Conservation (phyloP, 1,140 invertebrate species). For the Hyposmocoma kahamanoa region DNA sequence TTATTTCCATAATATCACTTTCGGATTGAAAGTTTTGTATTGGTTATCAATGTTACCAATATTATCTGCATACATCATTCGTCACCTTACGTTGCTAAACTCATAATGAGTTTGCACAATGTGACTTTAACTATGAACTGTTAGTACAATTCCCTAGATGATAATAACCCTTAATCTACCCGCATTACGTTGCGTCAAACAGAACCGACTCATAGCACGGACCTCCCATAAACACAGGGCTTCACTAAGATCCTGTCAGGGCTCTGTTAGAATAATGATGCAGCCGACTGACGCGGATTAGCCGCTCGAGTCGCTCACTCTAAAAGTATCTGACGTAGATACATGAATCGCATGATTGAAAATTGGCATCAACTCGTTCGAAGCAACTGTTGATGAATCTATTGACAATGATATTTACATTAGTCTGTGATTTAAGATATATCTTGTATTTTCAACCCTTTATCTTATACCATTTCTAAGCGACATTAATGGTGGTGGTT, state of each 20-base stretch:
- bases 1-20: too few relatives aligned
- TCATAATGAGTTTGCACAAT: too few relatives aligned
- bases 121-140: too few relatives aligned
- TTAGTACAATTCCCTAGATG: too few relatives aligned
- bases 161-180: too few relatives aligned
- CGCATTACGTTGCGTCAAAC: background rate
- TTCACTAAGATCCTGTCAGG: slow-evolving; percentile 6
- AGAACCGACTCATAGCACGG: background rate
- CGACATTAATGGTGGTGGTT: too few relatives aligned
- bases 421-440: slow-evolving; percentile 11
- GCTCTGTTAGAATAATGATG: slow-evolving; percentile 21
- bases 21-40: too few relatives aligned
- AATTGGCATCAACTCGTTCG: slow-evolving; percentile 15
- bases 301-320: slow-evolving; percentile 13
- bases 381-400: slow-evolving; percentile 13
- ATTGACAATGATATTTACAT: slow-evolving; percentile 7
- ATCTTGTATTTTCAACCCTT: too few relatives aligned
- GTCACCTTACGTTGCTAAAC: too few relatives aligned
- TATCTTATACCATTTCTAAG: too few relatives aligned
- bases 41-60: too few relatives aligned
- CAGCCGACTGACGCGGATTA: slow-evolving; percentile 10
- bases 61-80: too few relatives aligned
- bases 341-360: slow-evolving; percentile 28
- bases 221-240: slow-evolving; percentile 2
- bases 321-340: slow-evolving; percentile 21